Conservation (phyloP, 2,113 vertebrate genomes). For the Scomber japonicus region DNA sequence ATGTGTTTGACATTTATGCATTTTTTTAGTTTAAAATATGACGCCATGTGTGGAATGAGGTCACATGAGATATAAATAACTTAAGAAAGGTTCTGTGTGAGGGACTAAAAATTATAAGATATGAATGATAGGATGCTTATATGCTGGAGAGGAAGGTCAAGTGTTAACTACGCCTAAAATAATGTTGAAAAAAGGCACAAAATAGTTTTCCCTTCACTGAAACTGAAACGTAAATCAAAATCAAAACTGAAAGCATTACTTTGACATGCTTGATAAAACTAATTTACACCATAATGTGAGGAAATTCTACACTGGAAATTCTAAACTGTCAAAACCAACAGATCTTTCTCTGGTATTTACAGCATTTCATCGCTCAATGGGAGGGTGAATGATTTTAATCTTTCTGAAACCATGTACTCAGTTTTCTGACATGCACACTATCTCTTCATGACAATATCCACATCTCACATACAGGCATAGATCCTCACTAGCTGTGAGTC, state of each 20-base stretch:
- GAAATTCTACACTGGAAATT: conserved; percentile 29
- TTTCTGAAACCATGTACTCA: background rate
- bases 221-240: conserved; percentile 63
- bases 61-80: conserved; percentile 70
- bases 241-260: conserved; percentile 52
- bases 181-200: conserved; percentile 4
- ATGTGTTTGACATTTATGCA: conserved; percentile 77
- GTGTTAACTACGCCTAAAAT: background rate
- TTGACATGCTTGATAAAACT: background rate
- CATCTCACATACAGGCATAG: conserved; percentile 8
- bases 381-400: background rate
- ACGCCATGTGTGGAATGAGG: conserved; percentile 49
- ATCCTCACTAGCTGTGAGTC: background rate
- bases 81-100: conserved; percentile 35
- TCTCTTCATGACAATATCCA: background rate
- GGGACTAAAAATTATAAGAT: conserved; percentile 29
- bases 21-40: conserved; percentile 54
- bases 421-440: background rate
- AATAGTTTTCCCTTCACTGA: background rate
- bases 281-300: background rate
- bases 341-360: conserved; percentile 33
- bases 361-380: conserved; percentile 20
- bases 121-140: conserved; percentile 22
- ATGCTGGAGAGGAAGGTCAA: conserved; percentile 36
- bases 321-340: conserved; percentile 9